Evolutionary conservation across 2,113 vertebrate species (phyloP).

Genomic region (Pyrgilauda ruficollis): DNA sequence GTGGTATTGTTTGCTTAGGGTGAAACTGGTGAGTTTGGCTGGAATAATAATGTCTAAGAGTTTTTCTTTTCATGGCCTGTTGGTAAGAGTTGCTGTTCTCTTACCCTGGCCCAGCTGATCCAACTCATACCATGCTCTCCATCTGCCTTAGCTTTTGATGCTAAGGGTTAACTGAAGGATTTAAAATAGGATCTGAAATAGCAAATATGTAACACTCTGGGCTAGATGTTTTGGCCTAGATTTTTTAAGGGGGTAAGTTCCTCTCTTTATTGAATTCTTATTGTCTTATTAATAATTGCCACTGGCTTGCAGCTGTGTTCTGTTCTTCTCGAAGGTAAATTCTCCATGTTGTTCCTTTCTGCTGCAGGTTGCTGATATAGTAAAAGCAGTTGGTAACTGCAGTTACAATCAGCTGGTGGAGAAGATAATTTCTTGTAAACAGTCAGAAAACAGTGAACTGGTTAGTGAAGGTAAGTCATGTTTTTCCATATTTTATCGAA

Average conservation of each 20-base stretch:
- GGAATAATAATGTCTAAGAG: not conserved
- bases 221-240: not conserved
- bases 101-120: not conserved
- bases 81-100: not conserved
- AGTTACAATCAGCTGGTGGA: constrained; percentile 99
- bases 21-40: not conserved
- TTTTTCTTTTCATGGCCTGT: not conserved
- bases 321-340: not conserved
- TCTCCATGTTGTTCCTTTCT: not conserved
- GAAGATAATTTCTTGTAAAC: constrained; percentile 98
- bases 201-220: not conserved
- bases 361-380: constrained; percentile 89
- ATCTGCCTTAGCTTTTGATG: not conserved
- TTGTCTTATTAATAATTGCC: not conserved
- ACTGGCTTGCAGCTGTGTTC: not conserved
- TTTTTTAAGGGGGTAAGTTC: not conserved
- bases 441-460: constrained; percentile 92
- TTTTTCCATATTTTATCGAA: not conserved
- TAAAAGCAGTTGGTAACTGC: constrained; percentile 96
- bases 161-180: not conserved
- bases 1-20: not conserved
- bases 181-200: not conserved
- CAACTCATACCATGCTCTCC: not conserved
- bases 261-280: not conserved
- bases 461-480: constrained; percentile 90